phyloP scores from a whole-genome alignment of 2,797 vertebrate species.

The Karalla daura region DNA sequence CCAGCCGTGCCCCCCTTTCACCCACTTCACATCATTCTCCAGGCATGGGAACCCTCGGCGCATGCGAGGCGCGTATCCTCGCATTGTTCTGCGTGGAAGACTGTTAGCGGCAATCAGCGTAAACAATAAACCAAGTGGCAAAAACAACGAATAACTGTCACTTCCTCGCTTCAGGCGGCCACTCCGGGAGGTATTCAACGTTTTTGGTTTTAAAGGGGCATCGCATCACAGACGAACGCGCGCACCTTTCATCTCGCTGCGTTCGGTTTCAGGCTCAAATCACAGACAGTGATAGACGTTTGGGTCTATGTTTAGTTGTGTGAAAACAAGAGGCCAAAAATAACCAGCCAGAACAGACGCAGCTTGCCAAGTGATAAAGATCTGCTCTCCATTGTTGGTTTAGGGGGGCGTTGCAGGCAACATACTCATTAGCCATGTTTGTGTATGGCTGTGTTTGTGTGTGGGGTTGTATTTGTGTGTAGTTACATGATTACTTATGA shows the following conservation, averaged over 20 bases:
- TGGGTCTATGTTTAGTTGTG: slow-evolving; percentile 66
- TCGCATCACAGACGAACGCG: slow-evolving; percentile 8
- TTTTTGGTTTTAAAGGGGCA: not conserved
- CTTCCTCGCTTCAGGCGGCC: slow-evolving; percentile 30
- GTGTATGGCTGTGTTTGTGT: slow-evolving; percentile 29
- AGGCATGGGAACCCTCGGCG: slow-evolving; percentile 57
- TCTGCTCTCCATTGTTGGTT: slow-evolving; percentile 77
- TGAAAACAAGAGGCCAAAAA: slow-evolving; percentile 72
- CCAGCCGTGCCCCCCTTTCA: slow-evolving; percentile 42
- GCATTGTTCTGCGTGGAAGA: slow-evolving; percentile 72
- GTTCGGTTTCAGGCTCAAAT: slow-evolving; percentile 30
- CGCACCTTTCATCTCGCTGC: slow-evolving; percentile 31
- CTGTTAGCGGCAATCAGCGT: slow-evolving; percentile 48
- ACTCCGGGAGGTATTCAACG: not conserved
- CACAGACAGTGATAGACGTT: slow-evolving; percentile 47
- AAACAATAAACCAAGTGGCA: slow-evolving; percentile 68
- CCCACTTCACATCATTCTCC: slow-evolving; percentile 51
- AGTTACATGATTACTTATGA: slow-evolving; percentile 25
- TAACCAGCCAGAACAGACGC: slow-evolving; percentile 58
- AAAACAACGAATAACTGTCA: slow-evolving; percentile 49
- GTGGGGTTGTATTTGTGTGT: slow-evolving; percentile 2
- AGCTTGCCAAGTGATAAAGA: slow-evolving; percentile 72
- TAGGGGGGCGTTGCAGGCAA: slow-evolving; percentile 60
- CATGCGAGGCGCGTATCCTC: slow-evolving; percentile 72
- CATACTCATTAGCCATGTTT: slow-evolving; percentile 59